Evolutionary conservation across 2,797 vertebrate species (phyloP).

Genomic region (Cuculus canorus): DNA sequence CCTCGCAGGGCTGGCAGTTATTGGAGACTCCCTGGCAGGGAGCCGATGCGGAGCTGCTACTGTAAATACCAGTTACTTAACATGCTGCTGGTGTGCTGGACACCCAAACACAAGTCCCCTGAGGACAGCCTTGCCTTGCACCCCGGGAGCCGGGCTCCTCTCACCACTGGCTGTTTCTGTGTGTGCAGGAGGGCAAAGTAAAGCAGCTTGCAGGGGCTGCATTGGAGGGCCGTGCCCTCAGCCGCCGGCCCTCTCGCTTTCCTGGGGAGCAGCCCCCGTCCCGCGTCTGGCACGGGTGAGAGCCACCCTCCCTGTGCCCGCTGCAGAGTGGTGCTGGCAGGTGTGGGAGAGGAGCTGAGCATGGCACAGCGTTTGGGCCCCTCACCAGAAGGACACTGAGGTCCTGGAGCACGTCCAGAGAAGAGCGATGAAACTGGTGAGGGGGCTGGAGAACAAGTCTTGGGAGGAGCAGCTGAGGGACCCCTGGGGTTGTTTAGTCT

Average conservation of each 20-base stretch:
- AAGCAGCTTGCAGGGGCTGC: background rate
- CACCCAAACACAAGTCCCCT: background rate
- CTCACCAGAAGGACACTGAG: too few species aligned
- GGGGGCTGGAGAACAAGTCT: too few species aligned
- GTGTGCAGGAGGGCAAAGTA: background rate
- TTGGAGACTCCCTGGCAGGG: background rate
- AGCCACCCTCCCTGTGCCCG: background rate
- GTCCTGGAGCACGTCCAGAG: too few species aligned
- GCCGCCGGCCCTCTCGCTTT: background rate
- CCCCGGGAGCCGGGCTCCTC: background rate
- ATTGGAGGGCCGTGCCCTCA: background rate
- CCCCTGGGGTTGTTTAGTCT: too few species aligned
- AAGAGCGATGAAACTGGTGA: too few species aligned
- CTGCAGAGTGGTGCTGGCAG: background rate
- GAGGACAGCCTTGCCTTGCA: background rate
- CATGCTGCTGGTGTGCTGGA: background rate
- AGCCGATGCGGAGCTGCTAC: background rate
- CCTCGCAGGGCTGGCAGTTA: background rate
- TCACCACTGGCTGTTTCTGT: background rate
- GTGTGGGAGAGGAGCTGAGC: background rate
- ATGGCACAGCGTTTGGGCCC: fast-evolving
- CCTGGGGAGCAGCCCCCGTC: background rate
- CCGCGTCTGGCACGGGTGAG: background rate
- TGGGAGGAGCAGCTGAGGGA: too few species aligned
- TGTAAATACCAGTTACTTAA: background rate